Conservation (phyloP, 2,888 invertebrate species). For the Yponomeuta sedellus region DNA sequence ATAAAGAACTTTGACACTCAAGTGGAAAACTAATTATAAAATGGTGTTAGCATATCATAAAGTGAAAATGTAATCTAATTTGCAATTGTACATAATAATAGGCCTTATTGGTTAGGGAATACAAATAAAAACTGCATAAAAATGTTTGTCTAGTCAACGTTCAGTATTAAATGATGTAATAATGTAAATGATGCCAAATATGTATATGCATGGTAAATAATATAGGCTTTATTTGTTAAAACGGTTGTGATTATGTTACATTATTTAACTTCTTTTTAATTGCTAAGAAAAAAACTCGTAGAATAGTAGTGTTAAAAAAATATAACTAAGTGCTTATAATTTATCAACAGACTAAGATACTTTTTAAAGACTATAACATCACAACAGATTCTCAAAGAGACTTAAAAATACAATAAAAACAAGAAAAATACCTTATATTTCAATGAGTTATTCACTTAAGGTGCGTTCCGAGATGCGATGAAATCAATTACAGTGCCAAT, state of each 20-base stretch:
- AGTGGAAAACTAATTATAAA: conserved; percentile 8
- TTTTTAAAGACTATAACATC: too few species aligned
- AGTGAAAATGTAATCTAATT: background rate
- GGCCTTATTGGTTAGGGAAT: background rate
- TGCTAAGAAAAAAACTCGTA: background rate
- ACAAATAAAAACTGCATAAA: background rate
- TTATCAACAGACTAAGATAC: too few species aligned
- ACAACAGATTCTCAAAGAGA: too few species aligned
- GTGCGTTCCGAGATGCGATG: too few species aligned
- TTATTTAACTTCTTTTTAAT: conserved; percentile 24
- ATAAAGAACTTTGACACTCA: background rate
- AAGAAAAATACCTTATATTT: too few species aligned
- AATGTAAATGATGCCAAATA: conserved; percentile 34
- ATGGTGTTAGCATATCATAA: conserved; percentile 46
- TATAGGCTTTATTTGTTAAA: conserved; percentile 39
- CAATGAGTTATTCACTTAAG: too few species aligned
- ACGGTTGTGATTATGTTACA: conserved; percentile 52
- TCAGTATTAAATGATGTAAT: conserved; percentile 6
- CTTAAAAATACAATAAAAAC: too few species aligned
- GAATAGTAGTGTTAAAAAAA: background rate
- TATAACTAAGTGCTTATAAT: background rate
- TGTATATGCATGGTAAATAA: conserved; percentile 21
- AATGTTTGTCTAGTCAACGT: conserved; percentile 1
- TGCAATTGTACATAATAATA: background rate
- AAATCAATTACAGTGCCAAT: too few species aligned